Evolutionary conservation across 1,140 invertebrate species (phyloP).

Genomic region (Plutomurus gul): DNA sequence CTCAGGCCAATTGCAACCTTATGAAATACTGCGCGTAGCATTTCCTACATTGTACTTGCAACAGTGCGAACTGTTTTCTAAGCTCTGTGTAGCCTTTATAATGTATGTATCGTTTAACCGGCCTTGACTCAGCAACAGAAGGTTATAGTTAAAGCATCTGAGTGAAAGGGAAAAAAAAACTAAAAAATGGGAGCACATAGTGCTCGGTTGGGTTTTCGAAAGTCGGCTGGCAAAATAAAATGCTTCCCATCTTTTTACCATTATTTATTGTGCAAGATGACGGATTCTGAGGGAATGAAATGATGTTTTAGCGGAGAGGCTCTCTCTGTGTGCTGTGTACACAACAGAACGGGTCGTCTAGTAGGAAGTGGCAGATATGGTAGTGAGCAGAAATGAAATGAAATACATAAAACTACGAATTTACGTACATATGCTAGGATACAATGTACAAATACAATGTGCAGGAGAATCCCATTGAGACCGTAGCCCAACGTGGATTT

Average conservation of each 20-base stretch:
- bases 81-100: no score
- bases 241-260: conserved; percentile 21
- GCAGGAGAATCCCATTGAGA: conserved; percentile 12
- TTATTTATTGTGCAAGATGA: conserved; percentile 35
- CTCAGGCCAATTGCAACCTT: no score
- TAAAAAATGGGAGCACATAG: neutral
- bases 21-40: no score
- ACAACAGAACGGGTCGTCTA: neutral
- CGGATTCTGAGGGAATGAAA: conserved; percentile 17
- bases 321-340: neutral
- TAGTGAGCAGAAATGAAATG: neutral
- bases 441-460: neutral
- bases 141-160: neutral
- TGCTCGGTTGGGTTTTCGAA: neutral
- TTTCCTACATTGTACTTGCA: no score
- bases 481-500: conserved; percentile 21
- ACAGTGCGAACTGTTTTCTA: no score
- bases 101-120: no score
- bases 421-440: neutral
- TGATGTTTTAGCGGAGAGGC: conserved; percentile 1
- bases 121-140: conserved; percentile 1
- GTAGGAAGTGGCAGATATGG: neutral
- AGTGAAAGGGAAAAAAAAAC: neutral
- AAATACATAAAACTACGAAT: neutral
- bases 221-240: conserved; percentile 8